Base-by-base conservation (phyloP, 1,140 invertebrate genomes). In the Ylistrum balloti region DNA sequence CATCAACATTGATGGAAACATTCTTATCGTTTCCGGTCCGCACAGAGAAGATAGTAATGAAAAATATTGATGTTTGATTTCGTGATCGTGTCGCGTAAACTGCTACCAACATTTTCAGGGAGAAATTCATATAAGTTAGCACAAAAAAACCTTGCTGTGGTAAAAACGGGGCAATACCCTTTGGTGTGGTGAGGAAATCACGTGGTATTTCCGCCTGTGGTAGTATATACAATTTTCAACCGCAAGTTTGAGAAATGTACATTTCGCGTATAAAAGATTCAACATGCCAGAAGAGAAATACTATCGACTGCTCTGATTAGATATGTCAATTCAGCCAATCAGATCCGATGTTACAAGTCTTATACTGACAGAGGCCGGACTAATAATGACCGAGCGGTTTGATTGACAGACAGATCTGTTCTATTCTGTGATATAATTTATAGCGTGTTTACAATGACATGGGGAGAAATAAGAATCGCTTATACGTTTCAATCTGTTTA, bases 401-500 rank as follows among this genome's bases (percentile, higher is more conserved):
- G 56, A 74, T 74, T 74, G 56, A 74, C 56, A 74, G 56, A 5
- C n/a, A n/a, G n/a, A 13, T 38, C 56, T 17, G n/a, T 74, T 74
- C 56, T 28, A 7, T 74, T 74, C 56, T 74, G 56, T 74, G 56
- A 28, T 74, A 28, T 74, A 74, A 74, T 74, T 74, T 74, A 74
- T 74, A 74, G 28, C 56, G 22, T 74, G 56, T 74, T 74, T 74
- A 74, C 56, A 74, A 74, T 74, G 56, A 74, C 56, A 74, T 74
- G 56, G 28, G n/a, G 56, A 28, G 56, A 74, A 74, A 74, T 74
- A 74, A 74, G 56, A 74, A 74, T 74, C 56, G 56, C 56, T 74
- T 74, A 74, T 74, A 74, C 56, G 56, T 74, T 74, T 74, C 56
- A 74, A 74, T 74, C 56, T 74, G 56, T 28, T 74, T 74, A 74